These are phyloP conservation scores for Agrilus planipennis DNA, from an alignment of 1,140 invertebrate species.

Conservation along the genomic window DNA sequence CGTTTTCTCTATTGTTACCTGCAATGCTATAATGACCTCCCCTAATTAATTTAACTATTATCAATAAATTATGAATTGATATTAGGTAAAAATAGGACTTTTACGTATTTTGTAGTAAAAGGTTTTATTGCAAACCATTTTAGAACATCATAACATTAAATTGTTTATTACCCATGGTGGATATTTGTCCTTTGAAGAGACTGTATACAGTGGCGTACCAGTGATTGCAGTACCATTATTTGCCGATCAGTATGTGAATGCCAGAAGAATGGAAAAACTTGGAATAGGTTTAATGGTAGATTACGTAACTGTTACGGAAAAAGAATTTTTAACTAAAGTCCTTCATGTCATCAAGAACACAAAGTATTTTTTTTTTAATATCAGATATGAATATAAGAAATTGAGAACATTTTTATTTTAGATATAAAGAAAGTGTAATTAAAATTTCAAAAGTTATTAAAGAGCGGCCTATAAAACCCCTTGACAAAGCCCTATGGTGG, in stretches of 20 bases:
- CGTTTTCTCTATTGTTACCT: too few species aligned
- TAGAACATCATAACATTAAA: background rate
- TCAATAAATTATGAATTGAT: too few species aligned
- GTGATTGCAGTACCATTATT: background rate
- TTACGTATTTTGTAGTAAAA: too few species aligned
- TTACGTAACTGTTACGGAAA: background rate
- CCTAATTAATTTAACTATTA: too few species aligned
- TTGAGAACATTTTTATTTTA: too few species aligned
- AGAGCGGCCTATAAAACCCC: slow-evolving; percentile 29
- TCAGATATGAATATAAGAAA: too few species aligned
- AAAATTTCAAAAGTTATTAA: slow-evolving; percentile 11
- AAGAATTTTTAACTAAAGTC: background rate
- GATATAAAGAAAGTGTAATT: slow-evolving; percentile 8
- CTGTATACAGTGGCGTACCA: background rate
- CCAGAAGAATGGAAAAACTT: background rate
- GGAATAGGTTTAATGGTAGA: background rate
- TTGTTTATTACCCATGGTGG: background rate
- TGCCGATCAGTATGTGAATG: background rate
- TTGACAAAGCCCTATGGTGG: slow-evolving; percentile 52
- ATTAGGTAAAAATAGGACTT: too few species aligned
- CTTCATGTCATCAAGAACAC: background rate
- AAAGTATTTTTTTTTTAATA: too few species aligned
- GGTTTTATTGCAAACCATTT: too few species aligned
- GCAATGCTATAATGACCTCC: too few species aligned
- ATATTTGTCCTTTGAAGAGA: too few species aligned